A percentile compares a stretch with the other conserved stretches of the same genome.
phyloP scores from a whole-genome alignment of 2,888 invertebrate genomes.

The Sinhomidia bicolor region DNA sequence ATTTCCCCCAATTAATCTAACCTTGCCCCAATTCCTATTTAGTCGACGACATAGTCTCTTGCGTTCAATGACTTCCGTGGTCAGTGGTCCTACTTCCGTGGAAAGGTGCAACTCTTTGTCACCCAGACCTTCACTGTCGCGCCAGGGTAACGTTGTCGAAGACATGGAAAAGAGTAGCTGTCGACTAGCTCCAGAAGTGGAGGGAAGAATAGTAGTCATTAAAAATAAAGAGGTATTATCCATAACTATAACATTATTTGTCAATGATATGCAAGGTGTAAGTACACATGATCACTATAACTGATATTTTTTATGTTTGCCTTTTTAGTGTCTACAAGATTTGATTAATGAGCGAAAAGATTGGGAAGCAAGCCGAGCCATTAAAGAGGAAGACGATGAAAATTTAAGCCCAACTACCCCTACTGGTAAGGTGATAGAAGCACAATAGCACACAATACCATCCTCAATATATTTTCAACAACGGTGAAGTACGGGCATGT shows the following conservation, averaged over 20 bases:
- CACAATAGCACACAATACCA: conserved; percentile 21
- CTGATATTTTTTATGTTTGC: conserved; percentile 27
- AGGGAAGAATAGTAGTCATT: conserved; percentile 90
- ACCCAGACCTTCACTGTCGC: conserved; percentile 77
- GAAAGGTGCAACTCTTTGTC: conserved; percentile 77
- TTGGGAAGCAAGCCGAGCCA: conserved; percentile 79
- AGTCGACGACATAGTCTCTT: conserved; percentile 84
- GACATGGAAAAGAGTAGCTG: conserved; percentile 92
- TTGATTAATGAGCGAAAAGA: conserved; percentile 79
- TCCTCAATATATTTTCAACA: background rate
- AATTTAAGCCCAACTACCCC: conserved; percentile 76
- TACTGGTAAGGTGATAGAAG: conserved; percentile 74
- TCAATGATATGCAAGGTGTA: too few species aligned
- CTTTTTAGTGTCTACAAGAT: conserved; percentile 76
- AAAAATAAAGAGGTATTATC: conserved; percentile 87
- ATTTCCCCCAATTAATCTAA: too few species aligned
- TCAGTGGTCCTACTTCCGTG: conserved; percentile 69
- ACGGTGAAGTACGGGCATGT: background rate
- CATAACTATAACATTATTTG: background rate
- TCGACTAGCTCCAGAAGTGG: conserved; percentile 90
- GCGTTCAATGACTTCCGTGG: conserved; percentile 77
- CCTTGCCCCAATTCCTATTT: too few species aligned
- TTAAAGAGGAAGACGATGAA: conserved; percentile 80
- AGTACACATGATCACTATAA: too few species aligned
- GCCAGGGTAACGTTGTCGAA: conserved; percentile 87